Evolutionary conservation across 2,888 invertebrate genomes (phyloP).

Genomic region (Phlogophora meticulosa): DNA sequence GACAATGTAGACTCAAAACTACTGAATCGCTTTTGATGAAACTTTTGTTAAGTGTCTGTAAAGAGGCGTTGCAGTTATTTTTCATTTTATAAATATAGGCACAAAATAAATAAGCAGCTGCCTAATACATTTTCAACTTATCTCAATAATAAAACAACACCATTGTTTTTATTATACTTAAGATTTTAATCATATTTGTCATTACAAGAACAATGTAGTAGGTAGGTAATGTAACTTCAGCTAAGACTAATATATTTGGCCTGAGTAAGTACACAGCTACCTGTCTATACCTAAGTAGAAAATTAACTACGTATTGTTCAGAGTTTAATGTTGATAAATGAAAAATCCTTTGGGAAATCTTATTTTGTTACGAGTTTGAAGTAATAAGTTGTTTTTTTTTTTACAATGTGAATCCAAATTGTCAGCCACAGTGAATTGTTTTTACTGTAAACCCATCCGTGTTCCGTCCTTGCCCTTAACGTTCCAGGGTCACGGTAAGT

Average conservation of each 20-base stretch:
- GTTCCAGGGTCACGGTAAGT: too few species aligned
- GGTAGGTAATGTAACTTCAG: constrained; percentile 5
- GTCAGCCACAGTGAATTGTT: background rate
- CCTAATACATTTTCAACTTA: constrained; percentile 9
- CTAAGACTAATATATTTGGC: background rate
- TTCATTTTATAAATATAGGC: too few species aligned
- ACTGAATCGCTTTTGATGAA: too few species aligned
- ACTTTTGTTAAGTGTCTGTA: too few species aligned
- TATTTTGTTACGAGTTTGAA: constrained; percentile 4
- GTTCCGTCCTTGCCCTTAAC: too few species aligned
- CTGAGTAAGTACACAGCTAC: background rate
- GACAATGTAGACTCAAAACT: too few species aligned
- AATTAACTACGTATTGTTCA: constrained; percentile 10
- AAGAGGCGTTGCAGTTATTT: too few species aligned
- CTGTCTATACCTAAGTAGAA: background rate
- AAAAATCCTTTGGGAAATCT: constrained; percentile 19
- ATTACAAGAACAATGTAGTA: constrained; percentile 38
- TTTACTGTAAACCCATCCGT: too few species aligned
- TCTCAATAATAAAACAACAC: background rate
- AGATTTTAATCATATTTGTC: background rate
- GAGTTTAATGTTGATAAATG: background rate
- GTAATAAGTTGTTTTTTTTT: background rate
- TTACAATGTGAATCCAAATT: background rate
- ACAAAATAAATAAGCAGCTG: background rate
- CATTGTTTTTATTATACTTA: constrained; percentile 7